Conservation (phyloP, 1,140 invertebrate species). For the Teleogryllus occipitalis region DNA sequence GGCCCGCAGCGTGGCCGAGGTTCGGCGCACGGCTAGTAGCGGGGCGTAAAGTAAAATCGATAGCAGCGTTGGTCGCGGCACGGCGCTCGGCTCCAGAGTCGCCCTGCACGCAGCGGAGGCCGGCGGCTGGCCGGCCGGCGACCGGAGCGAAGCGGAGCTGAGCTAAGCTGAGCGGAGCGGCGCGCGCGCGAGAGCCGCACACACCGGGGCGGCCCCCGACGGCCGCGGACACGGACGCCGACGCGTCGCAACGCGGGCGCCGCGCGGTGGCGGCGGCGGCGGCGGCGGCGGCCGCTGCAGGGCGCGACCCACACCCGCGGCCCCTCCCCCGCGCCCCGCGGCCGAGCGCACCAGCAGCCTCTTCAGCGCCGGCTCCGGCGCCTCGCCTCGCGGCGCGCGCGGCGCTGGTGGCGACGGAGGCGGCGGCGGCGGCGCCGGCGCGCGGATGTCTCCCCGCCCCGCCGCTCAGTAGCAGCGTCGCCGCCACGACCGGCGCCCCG, state of each 20-base stretch:
- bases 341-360: background rate
- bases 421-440: no score
- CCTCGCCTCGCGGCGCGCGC: background rate
- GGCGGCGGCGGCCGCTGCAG: background rate
- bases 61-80: background rate
- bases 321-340: no score
- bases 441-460: no score
- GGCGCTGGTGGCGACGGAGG: no score
- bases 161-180: no score
- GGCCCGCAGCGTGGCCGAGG: background rate
- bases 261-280: no score
- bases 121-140: no score
- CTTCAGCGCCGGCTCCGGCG: background rate
- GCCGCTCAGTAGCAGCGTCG: background rate
- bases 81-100: background rate
- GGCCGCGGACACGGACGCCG: background rate
- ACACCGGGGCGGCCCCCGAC: background rate
- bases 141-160: background rate
- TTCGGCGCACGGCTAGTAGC: background rate
- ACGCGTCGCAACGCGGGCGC: background rate
- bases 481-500: no score
- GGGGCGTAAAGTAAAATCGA: constrained; percentile 3
- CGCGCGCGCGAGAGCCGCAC: no score
- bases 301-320: background rate
- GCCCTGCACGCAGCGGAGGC: background rate